phyloP scores from a whole-genome alignment of 1,140 invertebrate species.

The Leptinotarsa undecemlineata region DNA sequence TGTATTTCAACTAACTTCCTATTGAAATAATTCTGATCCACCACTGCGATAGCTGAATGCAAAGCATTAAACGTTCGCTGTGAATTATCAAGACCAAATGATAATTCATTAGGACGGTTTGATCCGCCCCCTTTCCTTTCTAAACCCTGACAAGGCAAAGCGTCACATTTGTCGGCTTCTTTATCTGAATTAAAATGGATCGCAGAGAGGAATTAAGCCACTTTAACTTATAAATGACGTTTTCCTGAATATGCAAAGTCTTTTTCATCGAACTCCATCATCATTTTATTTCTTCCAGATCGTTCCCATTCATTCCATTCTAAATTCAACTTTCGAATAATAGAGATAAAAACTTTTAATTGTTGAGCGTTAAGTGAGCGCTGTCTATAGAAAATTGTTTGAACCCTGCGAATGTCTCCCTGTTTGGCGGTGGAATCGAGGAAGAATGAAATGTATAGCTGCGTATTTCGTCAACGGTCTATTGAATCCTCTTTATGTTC shows the following conservation, averaged over 20 bases:
- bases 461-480: not conserved
- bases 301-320: conserved; percentile 1
- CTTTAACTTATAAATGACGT: conserved; percentile 35
- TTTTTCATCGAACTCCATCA: conserved; percentile 24
- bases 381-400: conserved; percentile 23
- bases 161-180: conserved; percentile 39
- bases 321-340: conserved; percentile 21
- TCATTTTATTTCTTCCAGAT: conserved; percentile 25
- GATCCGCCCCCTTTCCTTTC: conserved; percentile 19
- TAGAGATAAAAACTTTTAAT: conserved; percentile 27
- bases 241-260: conserved; percentile 36
- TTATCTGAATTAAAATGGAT: conserved; percentile 29
- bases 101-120: conserved; percentile 29
- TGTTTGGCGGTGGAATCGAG: not conserved
- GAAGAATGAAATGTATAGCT: not conserved
- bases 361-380: conserved; percentile 14
- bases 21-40: not conserved
- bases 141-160: conserved; percentile 22
- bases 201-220: conserved; percentile 35
- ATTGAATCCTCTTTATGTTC: too few relatives aligned
- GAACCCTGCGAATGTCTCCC: not conserved
- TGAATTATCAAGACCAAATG: conserved; percentile 29
- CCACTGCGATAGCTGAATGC: conserved; percentile 12
- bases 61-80: conserved; percentile 8
- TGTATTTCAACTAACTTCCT: not conserved